These are phyloP conservation scores for Gonatopus flavifemur DNA, from an alignment of 1,140 invertebrate species.

Conservation along the genomic window DNA sequence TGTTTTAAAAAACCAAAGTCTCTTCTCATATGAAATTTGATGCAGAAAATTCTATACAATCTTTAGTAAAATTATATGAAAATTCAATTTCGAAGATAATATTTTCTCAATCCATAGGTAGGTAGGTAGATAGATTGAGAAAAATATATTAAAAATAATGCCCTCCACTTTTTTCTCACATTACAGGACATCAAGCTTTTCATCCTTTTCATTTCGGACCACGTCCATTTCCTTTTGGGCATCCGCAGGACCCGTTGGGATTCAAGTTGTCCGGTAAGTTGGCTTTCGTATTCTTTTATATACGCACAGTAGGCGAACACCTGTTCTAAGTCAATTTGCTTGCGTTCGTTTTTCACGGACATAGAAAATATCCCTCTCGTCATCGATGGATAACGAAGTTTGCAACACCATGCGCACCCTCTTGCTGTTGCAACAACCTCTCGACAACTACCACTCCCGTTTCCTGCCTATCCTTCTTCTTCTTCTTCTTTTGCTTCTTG, in stretches of 20 bases:
- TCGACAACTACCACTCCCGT: not conserved
- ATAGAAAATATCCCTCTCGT: too few species aligned
- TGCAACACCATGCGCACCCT: slow-evolving; percentile 24
- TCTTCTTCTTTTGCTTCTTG: slow-evolving; percentile 15
- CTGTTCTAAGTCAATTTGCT: slow-evolving; percentile 12
- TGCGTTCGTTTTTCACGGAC: not conserved
- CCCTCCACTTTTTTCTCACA: too few species aligned
- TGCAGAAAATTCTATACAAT: too few species aligned
- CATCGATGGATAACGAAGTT: slow-evolving; percentile 52
- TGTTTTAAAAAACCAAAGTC: too few species aligned
- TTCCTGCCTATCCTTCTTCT: slow-evolving; percentile 2
- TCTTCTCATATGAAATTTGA: too few species aligned
- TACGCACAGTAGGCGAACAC: slow-evolving; percentile 19
- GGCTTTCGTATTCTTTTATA: slow-evolving; percentile 20
- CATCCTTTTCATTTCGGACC: slow-evolving; percentile 86
- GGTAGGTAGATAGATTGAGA: too few species aligned
- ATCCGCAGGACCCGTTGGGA: slow-evolving; percentile 74
- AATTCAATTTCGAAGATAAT: too few species aligned
- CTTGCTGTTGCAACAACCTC: slow-evolving; percentile 10
- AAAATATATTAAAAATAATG: too few species aligned
- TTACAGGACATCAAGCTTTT: slow-evolving; percentile 76
- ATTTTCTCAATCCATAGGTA: too few species aligned
- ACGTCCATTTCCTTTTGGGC: slow-evolving; percentile 75
- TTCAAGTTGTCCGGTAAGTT: slow-evolving; percentile 82
- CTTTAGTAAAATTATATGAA: too few species aligned